A percentile compares a stretch with the other conserved stretches of the same genome.
Conservation (phyloP, 2,797 vertebrate genomes). For the Gymnothorax reevesii region DNA sequence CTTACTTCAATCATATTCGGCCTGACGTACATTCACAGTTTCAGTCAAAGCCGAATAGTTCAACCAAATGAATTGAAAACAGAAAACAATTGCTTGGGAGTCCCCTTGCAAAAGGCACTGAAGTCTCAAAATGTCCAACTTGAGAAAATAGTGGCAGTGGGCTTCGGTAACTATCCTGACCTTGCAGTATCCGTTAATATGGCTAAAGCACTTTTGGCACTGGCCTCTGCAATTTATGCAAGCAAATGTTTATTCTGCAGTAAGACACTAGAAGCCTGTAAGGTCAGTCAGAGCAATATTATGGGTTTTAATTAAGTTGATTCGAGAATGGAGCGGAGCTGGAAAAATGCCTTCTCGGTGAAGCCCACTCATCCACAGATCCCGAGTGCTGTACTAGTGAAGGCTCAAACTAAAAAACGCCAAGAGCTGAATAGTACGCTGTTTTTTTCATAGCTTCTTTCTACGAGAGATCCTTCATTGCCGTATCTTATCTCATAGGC, state of each 20-base stretch:
- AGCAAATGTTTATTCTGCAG: constrained; percentile 16
- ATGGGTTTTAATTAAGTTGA: not conserved
- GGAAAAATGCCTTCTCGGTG: too few species aligned
- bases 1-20: not conserved
- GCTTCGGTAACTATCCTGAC: too few species aligned
- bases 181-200: too few species aligned
- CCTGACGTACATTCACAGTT: not conserved
- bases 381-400: not conserved
- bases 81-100: not conserved
- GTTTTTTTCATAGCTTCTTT: not conserved
- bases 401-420: not conserved
- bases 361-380: not conserved
- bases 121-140: too few species aligned
- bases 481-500: not conserved
- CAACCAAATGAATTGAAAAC: not conserved
- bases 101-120: too few species aligned
- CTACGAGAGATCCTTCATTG: not conserved
- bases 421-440: not conserved
- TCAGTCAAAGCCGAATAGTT: not conserved
- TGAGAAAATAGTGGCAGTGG: too few species aligned
- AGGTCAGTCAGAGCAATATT: not conserved
- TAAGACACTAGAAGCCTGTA: not conserved
- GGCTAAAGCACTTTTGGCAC: too few species aligned
- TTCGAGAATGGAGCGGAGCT: not conserved
- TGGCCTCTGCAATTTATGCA: not conserved